Evolutionary conservation across 2,797 vertebrate species (phyloP).

Genomic region (Phrynocephalus vlangalii): DNA sequence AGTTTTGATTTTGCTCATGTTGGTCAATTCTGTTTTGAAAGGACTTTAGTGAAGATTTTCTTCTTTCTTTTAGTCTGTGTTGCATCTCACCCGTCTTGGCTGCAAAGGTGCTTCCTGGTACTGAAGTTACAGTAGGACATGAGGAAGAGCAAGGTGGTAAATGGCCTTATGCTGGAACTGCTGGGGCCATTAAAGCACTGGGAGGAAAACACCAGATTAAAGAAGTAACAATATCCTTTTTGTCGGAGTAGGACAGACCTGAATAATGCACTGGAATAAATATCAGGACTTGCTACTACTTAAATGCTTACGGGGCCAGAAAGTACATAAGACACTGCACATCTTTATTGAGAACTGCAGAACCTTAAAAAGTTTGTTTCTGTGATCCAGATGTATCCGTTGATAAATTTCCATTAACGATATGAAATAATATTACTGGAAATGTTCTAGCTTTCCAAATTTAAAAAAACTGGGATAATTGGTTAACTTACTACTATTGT

Average conservation of each 20-base stretch:
- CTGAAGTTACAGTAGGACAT: slow-evolving; percentile 92
- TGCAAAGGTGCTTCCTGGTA: slow-evolving; percentile 86
- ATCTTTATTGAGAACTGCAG: not conserved
- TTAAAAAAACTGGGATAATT: not conserved
- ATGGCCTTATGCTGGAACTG: slow-evolving; percentile 86
- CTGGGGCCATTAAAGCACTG: slow-evolving; percentile 83
- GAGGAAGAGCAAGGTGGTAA: slow-evolving; percentile 87
- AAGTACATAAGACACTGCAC: not conserved
- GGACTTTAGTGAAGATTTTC: not conserved
- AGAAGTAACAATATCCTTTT: slow-evolving; percentile 89
- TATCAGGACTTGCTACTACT: not conserved
- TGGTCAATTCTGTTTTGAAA: slow-evolving; percentile 12
- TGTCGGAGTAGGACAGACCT: not conserved
- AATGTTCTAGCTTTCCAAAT: not conserved
- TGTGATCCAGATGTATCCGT: not conserved
- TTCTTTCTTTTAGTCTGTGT: slow-evolving; percentile 82
- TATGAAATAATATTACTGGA: not conserved
- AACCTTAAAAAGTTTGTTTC: not conserved
- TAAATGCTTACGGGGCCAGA: not conserved
- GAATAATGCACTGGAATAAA: not conserved
- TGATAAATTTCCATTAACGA: not conserved
- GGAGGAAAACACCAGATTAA: slow-evolving; percentile 85
- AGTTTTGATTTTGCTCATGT: not conserved
- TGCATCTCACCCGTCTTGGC: slow-evolving; percentile 91
- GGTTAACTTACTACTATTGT: too few relatives aligned